A percentile compares a stretch with the other conserved stretches of the same genome.
Conservation (phyloP, 2,113 vertebrate genomes). For the Mormyrus iriodes region DNA sequence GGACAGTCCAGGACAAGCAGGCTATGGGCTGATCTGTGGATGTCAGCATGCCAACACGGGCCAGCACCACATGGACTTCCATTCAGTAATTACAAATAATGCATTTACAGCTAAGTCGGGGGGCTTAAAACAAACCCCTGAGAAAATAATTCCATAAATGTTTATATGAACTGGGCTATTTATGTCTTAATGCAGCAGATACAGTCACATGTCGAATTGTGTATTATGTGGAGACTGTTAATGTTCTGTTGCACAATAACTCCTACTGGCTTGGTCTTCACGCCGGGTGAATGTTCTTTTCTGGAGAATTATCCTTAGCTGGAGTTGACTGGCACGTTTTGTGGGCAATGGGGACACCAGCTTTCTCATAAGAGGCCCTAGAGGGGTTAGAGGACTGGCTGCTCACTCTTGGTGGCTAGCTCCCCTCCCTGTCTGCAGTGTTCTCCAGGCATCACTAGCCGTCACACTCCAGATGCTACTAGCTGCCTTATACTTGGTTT, state of each 20-base stretch:
- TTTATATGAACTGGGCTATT: constrained; percentile 4
- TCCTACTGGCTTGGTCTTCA: not conserved
- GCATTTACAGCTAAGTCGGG: constrained; percentile 26
- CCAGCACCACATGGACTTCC: not conserved
- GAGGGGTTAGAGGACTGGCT: not conserved
- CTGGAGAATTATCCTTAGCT: not conserved
- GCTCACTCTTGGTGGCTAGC: not conserved
- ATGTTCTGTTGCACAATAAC: not conserved
- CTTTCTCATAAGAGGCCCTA: not conserved
- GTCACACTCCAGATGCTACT: not conserved
- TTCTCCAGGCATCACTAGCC: not conserved
- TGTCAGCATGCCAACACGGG: constrained; percentile 11
- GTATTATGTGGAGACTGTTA: not conserved
- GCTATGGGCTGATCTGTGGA: constrained; percentile 17
- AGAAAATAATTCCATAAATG: not conserved
- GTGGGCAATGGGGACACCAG: not conserved
- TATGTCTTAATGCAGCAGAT: not conserved
- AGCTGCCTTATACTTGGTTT: not conserved
- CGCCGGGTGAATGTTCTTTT: not conserved
- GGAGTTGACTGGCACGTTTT: not conserved
- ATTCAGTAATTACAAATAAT: constrained; percentile 26
- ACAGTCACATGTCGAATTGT: not conserved
- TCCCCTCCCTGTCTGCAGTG: not conserved
- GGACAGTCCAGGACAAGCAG: constrained; percentile 32
- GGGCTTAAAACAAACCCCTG: not conserved